These are phyloP conservation scores for Scophthalmus maximus DNA, from an alignment of 2,113 vertebrate species.

Conservation along the genomic window DNA sequence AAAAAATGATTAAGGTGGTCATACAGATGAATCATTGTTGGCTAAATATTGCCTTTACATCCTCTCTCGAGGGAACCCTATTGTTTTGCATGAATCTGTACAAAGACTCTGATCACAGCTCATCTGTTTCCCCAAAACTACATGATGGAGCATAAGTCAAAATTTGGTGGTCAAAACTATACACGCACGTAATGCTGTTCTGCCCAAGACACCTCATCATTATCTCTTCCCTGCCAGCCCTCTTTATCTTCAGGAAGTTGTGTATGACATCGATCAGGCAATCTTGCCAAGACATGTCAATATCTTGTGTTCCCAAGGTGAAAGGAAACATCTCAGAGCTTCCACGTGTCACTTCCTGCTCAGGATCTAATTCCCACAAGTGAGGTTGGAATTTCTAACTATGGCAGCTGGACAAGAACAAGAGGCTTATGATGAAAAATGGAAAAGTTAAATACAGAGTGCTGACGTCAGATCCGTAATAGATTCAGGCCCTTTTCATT, in stretches of 20 bases:
- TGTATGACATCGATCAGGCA: constrained; percentile 20
- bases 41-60: background rate
- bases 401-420: constrained; percentile 10
- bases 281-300: constrained; percentile 37
- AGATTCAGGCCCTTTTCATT: background rate
- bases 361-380: constrained; percentile 58
- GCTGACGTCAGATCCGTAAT: background rate
- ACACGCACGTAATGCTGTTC: background rate
- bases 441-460: constrained; percentile 26
- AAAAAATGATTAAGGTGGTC: background rate
- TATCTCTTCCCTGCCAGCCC: constrained; percentile 11
- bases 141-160: background rate
- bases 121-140: background rate
- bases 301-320: constrained; percentile 38
- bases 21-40: background rate
- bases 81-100: constrained; percentile 3
- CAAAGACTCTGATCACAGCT: background rate
- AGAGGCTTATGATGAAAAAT: constrained; percentile 20
- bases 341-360: constrained; percentile 75
- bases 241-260: constrained; percentile 41
- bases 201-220: constrained; percentile 14
- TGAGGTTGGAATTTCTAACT: constrained; percentile 59
- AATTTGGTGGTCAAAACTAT: constrained; percentile 3
- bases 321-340: constrained; percentile 65
- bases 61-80: background rate